phyloP scores from a whole-genome alignment of 2,113 vertebrate genomes.

The Oplegnathus fasciatus region DNA sequence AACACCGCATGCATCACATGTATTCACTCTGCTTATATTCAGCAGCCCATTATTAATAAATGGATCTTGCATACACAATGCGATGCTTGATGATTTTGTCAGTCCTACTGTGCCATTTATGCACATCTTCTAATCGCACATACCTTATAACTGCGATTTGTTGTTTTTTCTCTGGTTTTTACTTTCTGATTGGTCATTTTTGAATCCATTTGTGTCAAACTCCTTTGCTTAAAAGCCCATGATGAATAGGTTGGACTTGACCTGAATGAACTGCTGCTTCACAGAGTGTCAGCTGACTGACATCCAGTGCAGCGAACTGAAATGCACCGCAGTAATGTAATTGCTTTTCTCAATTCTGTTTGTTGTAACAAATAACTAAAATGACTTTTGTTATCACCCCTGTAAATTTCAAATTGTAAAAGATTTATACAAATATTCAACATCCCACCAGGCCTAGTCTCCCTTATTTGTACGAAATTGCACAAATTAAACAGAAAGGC shows the following conservation, averaged over 20 bases:
- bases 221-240: constrained; percentile 48
- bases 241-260: constrained; percentile 48
- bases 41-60: constrained; percentile 48
- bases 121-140: constrained; percentile 8
- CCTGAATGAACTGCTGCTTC: constrained; percentile 18
- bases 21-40: constrained; percentile 10
- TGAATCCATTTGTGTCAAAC: constrained; percentile 25
- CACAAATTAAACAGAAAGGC: not conserved
- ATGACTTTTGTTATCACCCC: not conserved
- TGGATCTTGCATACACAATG: constrained; percentile 24
- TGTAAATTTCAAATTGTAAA: not conserved
- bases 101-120: constrained; percentile 9
- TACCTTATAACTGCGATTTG: not conserved
- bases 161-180: not conserved
- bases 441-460: not conserved
- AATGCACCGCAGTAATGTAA: not conserved
- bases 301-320: constrained; percentile 2
- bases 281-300: constrained; percentile 7
- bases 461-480: not conserved
- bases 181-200: constrained; percentile 2
- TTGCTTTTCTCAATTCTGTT: constrained; percentile 3
- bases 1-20: constrained; percentile 33
- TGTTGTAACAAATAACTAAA: not conserved
- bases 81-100: constrained; percentile 1
- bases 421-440: not conserved